Base-by-base conservation (phyloP, 2,888 invertebrate genomes). In the Xanthorhoe designata region DNA sequence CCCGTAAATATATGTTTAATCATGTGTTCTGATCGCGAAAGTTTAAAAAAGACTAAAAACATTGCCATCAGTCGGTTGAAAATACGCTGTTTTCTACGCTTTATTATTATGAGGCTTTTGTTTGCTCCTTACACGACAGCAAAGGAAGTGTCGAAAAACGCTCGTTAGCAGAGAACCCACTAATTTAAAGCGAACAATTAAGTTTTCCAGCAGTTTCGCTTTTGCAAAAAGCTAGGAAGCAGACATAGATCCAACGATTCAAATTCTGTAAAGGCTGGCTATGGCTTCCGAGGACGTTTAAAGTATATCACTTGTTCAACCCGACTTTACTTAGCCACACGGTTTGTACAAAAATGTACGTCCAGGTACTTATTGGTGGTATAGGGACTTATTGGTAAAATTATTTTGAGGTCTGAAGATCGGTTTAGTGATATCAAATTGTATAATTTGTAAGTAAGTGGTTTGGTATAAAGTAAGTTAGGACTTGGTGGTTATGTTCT, bases 111-210 rank as follows among this genome's bases (percentile, higher is more conserved):
- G 47, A 47, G 47, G 50, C 42, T 38, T 54, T 56, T 64, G 52
- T 70, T 69, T 66, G 71, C 66, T 69, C 62, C 49, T 58, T 49
- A 54, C 38, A 50, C 50, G 45, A 18, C 69, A 58, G 68, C 62
- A 71, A 78, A 75, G 74, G 74, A 72, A 74, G 62, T 68, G 55
- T 61, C 69, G 60, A 81, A 82, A 81, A 80, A 78, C 78, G 78
- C 78, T 84, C 78, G 78, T 81, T 80, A 82, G 71, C 73, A 71
- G 72, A 73, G 78, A 75, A 73, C 75, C 72, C 74, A 71, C 77
- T 82, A 82, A 83, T 82, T 83, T 80, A 76, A 70, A 76, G 68
- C 70, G 63, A 75, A 74, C 76, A 73, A 75, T 75, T 75, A 74
- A 75, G 73, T 74, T 74, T 61, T 56, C 67, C 53, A 52, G 58